Base-by-base conservation (phyloP, 1,140 invertebrate species). In the Drosophila burlai region DNA sequence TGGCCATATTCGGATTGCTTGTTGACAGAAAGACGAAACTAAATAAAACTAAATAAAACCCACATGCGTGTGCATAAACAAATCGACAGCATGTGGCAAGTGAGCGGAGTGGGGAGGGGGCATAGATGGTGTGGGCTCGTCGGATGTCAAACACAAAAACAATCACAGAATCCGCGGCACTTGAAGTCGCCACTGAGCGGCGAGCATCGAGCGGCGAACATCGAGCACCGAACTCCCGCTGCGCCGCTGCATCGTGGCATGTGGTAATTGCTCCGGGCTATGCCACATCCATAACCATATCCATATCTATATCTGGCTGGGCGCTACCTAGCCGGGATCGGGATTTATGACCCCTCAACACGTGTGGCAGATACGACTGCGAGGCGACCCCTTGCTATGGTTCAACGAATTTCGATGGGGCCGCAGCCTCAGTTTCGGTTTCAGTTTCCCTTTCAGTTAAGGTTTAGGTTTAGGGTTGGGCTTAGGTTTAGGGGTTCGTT, bases 21-120 rank as follows among this genome's bases (percentile, higher is more conserved):
- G 67, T 71, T 71, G 67, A 71, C 67, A 71, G 67, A 71, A 71
- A 71, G 67, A 68, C 58, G 69, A 73, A 50, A 60, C 69, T 60
- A 60, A 73, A 73, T 73, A 57, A 57, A 57, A 57, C 54, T 57
- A 57, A 57, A 57, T 72, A 73, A 73, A 71, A 50, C 45, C n/a
- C 18, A 24, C 45, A 49, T 64, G 63, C 47, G 29, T 64, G 54
- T 58, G 54, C 80, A 89, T 78, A 84, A 81, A 87, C 89, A 87
- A 89, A 84, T 79, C 81, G 69, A 43, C 75, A 52, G 80, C 83
- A 87, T 87, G 84, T 87, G 84, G 84, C 84, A 89, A 84, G 74
- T 55, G 52, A 21, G 18, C 36, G 13, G 18, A 36, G 72, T 42
- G 45, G 36, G 34, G 34, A 2, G 49, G 6, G 11, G 26, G 40